phyloP scores from a whole-genome alignment of 1,140 invertebrate genomes.

The Berghia stephanieae region DNA sequence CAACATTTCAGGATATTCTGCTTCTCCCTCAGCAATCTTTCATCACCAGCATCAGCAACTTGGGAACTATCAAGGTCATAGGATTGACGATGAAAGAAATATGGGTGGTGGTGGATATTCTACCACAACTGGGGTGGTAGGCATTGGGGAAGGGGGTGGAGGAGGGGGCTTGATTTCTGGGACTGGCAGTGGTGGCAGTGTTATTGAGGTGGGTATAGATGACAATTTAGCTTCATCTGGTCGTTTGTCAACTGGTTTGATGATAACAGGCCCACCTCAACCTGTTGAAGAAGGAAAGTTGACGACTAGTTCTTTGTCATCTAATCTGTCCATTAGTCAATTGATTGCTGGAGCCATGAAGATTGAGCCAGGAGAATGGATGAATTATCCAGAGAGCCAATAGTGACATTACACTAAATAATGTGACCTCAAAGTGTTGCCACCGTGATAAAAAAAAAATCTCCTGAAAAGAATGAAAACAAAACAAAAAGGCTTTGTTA shows the following conservation, averaged over 20 bases:
- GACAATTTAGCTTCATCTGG: background rate
- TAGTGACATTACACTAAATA: too few relatives aligned
- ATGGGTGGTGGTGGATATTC: too few relatives aligned
- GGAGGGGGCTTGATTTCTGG: background rate
- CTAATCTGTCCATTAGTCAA: constrained; percentile 32
- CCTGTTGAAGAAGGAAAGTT: background rate
- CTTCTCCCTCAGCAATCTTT: too few relatives aligned
- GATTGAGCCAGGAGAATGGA: constrained; percentile 37
- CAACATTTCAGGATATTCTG: too few relatives aligned
- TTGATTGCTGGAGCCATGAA: constrained; percentile 32
- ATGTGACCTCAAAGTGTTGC: too few relatives aligned
- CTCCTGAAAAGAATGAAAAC: too few relatives aligned
- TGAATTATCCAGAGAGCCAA: constrained; percentile 22
- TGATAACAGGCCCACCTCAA: background rate
- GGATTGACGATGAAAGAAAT: too few relatives aligned
- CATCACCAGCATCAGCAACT: too few relatives aligned
- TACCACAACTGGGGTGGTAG: too few relatives aligned
- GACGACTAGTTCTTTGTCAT: background rate
- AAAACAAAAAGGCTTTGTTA: too few relatives aligned
- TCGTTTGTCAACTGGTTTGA: background rate
- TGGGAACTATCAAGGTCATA: too few relatives aligned
- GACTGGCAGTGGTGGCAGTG: background rate
- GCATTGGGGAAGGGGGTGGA: background rate
- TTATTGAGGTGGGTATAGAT: background rate
- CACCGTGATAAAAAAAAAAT: too few relatives aligned